A percentile compares a stretch with the other conserved stretches of the same genome.
Conservation (phyloP, 1,140 invertebrate genomes). For the Drosophila santomea region DNA sequence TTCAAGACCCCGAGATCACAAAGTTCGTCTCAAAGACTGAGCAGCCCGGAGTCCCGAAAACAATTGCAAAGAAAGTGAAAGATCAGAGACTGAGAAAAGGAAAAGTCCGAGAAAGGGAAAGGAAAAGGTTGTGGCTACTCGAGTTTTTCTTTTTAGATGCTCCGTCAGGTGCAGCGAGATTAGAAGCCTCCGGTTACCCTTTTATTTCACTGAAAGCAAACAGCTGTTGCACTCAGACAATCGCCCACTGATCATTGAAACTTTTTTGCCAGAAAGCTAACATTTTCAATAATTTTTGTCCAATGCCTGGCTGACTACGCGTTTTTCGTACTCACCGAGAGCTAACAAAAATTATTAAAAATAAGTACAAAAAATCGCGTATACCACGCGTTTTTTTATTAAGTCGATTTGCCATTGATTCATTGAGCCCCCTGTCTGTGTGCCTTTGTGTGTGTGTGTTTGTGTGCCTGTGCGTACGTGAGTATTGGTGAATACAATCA, state of each 20-base stretch:
- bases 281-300: constrained; percentile 66
- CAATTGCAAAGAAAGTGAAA: constrained; percentile 80
- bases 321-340: constrained; percentile 45
- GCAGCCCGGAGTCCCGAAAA: constrained; percentile 61
- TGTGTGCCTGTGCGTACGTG: constrained; percentile 25
- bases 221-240: constrained; percentile 56
- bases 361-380: constrained; percentile 23
- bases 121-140: constrained; percentile 55
- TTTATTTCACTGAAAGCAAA: constrained; percentile 14
- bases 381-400: constrained; percentile 66
- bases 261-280: constrained; percentile 24
- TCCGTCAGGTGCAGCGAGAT: constrained; percentile 60
- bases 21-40: constrained; percentile 52
- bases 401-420: constrained; percentile 56
- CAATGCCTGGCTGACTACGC: constrained; percentile 64
- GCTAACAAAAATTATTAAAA: constrained; percentile 21
- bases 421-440: constrained; percentile 48
- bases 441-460: constrained; percentile 15
- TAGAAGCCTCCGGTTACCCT: constrained; percentile 8
- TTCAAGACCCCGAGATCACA: constrained; percentile 33
- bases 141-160: constrained; percentile 15
- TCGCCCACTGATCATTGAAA: constrained; percentile 67
- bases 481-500: constrained; percentile 41
- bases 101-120: constrained; percentile 65
- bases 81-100: constrained; percentile 31